Evolutionary conservation across 2,797 vertebrate species (phyloP).

Genomic region (Xenopus petersii): DNA sequence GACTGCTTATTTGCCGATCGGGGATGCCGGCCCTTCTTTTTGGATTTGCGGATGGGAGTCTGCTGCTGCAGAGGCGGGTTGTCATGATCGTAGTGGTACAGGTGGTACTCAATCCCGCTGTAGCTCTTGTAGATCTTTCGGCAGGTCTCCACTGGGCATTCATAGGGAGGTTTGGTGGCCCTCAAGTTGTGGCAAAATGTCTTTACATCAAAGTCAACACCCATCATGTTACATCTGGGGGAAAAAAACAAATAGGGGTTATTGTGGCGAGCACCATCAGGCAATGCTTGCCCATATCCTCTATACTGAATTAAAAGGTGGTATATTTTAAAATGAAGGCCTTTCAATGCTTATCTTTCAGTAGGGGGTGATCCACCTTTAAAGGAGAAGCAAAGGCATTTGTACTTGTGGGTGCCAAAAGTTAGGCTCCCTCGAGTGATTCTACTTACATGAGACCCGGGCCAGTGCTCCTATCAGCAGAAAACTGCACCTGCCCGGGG

Average conservation of each 20-base stretch:
- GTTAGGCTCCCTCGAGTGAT: no score
- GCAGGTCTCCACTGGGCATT: constrained; percentile 93
- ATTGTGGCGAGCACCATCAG: no score
- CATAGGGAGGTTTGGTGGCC: constrained; percentile 95
- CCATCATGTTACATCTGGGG: constrained; percentile 87
- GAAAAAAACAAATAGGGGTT: constrained; percentile 16
- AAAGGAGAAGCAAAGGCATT: no score
- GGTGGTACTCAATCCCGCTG: constrained; percentile 97
- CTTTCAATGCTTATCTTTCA: no score
- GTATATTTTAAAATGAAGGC: no score
- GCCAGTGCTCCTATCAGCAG: no score
- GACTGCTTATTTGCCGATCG: constrained; percentile 81
- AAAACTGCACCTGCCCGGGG: no score
- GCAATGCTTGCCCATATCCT: no score
- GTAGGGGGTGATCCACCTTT: no score
- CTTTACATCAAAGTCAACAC: constrained; percentile 97
- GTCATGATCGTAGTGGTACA: constrained; percentile 97
- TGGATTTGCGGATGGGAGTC: constrained; percentile 88
- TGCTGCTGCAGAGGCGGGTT: constrained; percentile 86
- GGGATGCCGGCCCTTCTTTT: constrained; percentile 87
- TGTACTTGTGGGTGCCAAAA: no score
- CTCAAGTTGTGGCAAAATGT: constrained; percentile 96
- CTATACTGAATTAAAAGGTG: no score
- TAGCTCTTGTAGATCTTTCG: constrained; percentile 98
- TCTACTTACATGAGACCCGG: no score